These are phyloP conservation scores for Corythornis vintsioides DNA, from an alignment of 2,113 vertebrate species.

Conservation along the genomic window DNA sequence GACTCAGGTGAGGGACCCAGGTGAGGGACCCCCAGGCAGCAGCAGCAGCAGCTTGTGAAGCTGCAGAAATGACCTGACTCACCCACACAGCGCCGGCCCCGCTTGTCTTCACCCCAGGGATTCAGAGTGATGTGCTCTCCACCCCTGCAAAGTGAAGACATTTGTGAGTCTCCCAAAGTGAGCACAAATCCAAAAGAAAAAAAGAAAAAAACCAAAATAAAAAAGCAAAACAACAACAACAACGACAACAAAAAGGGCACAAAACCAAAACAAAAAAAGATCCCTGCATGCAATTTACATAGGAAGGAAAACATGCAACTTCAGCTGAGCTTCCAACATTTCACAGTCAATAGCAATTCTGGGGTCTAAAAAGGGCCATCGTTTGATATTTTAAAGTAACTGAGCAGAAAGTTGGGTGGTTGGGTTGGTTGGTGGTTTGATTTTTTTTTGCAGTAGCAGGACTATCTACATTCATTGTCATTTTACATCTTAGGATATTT, in stretches of 20 bases:
- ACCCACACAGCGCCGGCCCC: slow-evolving; percentile 56
- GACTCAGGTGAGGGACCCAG: background rate
- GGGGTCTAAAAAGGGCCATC: slow-evolving; percentile 63
- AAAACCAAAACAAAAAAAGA: background rate
- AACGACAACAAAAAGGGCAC: too few species aligned
- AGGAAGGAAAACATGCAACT: slow-evolving; percentile 80
- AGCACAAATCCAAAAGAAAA: background rate
- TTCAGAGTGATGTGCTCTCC: background rate
- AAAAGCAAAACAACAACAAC: background rate
- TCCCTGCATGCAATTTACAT: slow-evolving; percentile 79
- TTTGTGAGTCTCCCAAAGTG: slow-evolving; percentile 24
- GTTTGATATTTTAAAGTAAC: slow-evolving; percentile 66
- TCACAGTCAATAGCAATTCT: slow-evolving; percentile 63
- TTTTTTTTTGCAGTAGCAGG: slow-evolving; percentile 55
- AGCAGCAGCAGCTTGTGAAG: background rate
- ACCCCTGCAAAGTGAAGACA: slow-evolving; percentile 71
- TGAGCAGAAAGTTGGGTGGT: slow-evolving; percentile 59
- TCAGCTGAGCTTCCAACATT: slow-evolving; percentile 65
- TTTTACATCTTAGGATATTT: slow-evolving; percentile 73
- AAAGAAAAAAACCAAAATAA: background rate
- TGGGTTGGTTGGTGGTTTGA: background rate
- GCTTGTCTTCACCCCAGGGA: slow-evolving; percentile 23
- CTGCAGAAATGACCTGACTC: slow-evolving; percentile 22
- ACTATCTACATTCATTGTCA: slow-evolving; percentile 65
- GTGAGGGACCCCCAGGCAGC: too few species aligned